phyloP scores from a whole-genome alignment of 2,888 invertebrate species.

The Drosophila falleni region DNA sequence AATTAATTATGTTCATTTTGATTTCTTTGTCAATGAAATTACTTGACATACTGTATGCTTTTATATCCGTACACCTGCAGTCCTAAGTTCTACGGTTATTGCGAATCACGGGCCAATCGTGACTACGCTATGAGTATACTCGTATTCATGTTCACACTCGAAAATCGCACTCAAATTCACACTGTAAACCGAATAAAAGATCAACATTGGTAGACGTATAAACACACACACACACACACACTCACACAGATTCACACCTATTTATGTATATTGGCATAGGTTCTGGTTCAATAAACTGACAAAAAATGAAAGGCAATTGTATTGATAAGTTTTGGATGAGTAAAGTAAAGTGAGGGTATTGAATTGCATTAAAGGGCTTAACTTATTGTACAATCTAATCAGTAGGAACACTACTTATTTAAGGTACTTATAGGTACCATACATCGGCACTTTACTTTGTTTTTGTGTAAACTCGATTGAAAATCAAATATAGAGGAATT shows the following conservation, averaged over 20 bases:
- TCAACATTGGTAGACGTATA: not conserved
- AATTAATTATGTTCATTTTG: no score
- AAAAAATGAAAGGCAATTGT: not conserved
- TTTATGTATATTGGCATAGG: slow-evolving; percentile 51
- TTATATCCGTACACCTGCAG: slow-evolving; percentile 9
- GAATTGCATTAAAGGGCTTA: not conserved
- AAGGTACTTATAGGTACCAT: not conserved
- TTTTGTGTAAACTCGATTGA: not conserved
- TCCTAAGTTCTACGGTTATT: not conserved
- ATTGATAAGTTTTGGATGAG: not conserved
- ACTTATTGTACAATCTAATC: not conserved
- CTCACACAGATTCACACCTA: not conserved
- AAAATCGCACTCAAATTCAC: not conserved
- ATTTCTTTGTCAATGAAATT: not conserved
- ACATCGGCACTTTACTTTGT: not conserved
- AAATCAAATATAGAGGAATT: not conserved
- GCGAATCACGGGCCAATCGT: slow-evolving; percentile 17
- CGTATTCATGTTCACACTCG: slow-evolving; percentile 1
- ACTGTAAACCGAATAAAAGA: slow-evolving; percentile 1
- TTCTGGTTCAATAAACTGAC: slow-evolving; percentile 70
- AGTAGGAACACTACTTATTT: not conserved
- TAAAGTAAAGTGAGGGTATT: not conserved
- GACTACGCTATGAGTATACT: slow-evolving; percentile 3
- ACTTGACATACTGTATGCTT: not conserved
- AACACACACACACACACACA: not conserved